Evolutionary conservation across 2,888 invertebrate species (phyloP), one percentile per base, ranked within the genome.

Genomic region (Trichopoda pennipes): DNA sequence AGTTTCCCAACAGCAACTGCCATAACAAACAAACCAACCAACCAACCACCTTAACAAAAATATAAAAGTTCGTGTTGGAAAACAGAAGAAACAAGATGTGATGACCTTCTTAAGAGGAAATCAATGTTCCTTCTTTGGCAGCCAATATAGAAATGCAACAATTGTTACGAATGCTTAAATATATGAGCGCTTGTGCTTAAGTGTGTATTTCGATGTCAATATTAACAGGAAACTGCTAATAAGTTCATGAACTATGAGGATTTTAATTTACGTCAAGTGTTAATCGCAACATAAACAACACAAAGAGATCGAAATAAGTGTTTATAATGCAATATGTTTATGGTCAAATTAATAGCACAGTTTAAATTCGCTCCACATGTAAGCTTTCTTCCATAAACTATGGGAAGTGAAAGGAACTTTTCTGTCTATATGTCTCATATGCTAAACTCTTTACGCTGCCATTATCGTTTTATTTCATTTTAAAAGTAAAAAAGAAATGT

Each of bases 171-270:
- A 28, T 55, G 19, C 64, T 42, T 49, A 2, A 38, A 51, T 75
- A 23, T 55, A 44, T 38, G n/a, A 51, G 23, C 47, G 32, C 14
- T 19, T 55, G 44, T 56, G n/a, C 28, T 12, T 35, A 35, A 55
- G 58, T 47, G 38, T 61, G 75, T 69, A 80, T 76, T 77, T 73
- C 73, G 53, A 80, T 80, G 60, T 76, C 80, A 83, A 73, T 80
- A 82, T 84, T 82, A 85, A 84, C 85, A 85, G 85, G 85, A 85
- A 85, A 75, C 79, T 83, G 84, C 81, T 85, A 85, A 85, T 85
- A 84, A 85, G 85, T 85, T 85, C 85, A 84, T 80, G 84, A 85
- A 82, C 84, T 85, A 74, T 80, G 64, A 68, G 75, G 84, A 78
- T 81, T 84, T 85, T 85, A 81, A 85, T 84, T 84, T 84, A 72